Conservation (phyloP, 2,113 vertebrate species). For the Thunnus maccoyii region DNA sequence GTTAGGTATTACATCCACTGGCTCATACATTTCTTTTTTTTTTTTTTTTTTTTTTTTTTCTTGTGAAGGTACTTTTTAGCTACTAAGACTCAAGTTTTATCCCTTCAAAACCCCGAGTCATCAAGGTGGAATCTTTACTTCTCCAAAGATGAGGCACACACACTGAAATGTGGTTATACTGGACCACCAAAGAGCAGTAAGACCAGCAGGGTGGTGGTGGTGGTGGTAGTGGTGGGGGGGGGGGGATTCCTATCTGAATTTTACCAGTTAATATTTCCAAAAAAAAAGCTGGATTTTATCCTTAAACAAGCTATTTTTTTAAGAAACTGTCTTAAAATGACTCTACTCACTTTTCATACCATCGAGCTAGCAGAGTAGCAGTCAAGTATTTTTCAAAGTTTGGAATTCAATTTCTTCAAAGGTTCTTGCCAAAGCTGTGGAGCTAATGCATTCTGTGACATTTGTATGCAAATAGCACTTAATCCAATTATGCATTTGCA, state of each 20-base stretch:
- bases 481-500: constrained; percentile 60
- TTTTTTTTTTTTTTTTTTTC: constrained; percentile 58
- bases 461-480: constrained; percentile 62
- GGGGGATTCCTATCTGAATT: constrained; percentile 28
- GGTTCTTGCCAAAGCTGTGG: constrained; percentile 56
- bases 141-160: constrained; percentile 49
- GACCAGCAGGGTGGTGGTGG: constrained; percentile 8
- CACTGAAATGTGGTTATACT: constrained; percentile 46
- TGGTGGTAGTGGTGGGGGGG: neutral
- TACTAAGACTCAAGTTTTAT: constrained; percentile 48
- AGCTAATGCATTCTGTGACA: constrained; percentile 23
- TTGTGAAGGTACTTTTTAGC: constrained; percentile 72
- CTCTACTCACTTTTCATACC: constrained; percentile 66
- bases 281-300: constrained; percentile 50
- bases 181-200: constrained; percentile 50
- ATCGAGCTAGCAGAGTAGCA: constrained; percentile 42
- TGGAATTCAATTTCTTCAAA: constrained; percentile 35
- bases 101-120: constrained; percentile 15
- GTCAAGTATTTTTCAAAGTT: constrained; percentile 62
- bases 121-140: constrained; percentile 42
- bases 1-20: constrained; percentile 28
- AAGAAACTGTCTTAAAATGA: constrained; percentile 47
- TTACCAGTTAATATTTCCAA: constrained; percentile 51
- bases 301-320: constrained; percentile 70
- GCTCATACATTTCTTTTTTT: constrained; percentile 34